Percentiles rank a stretch among this genome's conserved stretches.
Conservation (phyloP, 2,113 vertebrate genomes). For the Romanogobio albipinnatus region DNA sequence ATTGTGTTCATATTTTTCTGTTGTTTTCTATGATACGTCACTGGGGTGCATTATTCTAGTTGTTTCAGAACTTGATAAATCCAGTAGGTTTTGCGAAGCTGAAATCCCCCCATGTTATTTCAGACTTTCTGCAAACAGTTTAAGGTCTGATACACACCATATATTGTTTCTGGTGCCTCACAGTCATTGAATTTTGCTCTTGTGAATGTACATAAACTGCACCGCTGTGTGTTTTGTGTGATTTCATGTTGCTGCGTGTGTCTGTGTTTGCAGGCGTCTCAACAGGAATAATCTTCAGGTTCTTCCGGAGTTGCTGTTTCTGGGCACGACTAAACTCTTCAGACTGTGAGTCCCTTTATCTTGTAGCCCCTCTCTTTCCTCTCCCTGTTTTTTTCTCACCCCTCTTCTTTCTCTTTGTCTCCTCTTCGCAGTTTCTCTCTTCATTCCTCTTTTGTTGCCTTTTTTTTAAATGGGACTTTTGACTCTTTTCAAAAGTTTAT, state of each 20-base stretch:
- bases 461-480: neutral
- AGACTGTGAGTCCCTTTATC: constrained; percentile 89
- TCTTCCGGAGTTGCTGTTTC: constrained; percentile 95
- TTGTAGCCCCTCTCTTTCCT: constrained; percentile 25
- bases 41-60: neutral
- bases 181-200: neutral
- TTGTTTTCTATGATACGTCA: neutral
- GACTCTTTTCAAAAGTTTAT: neutral
- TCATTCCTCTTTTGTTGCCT: constrained; percentile 1
- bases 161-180: constrained; percentile 5
- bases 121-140: neutral
- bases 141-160: neutral
- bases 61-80: neutral
- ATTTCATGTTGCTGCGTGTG: constrained; percentile 55
- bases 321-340: constrained; percentile 93
- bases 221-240: constrained; percentile 31
- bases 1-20: neutral
- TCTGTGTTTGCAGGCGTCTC: constrained; percentile 84
- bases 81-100: neutral
- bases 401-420: constrained; percentile 1
- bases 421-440: neutral
- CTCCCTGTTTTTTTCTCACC: neutral
- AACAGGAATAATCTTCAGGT: constrained; percentile 98
- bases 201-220: constrained; percentile 19
- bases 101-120: neutral